phyloP scores from a whole-genome alignment of 2,113 vertebrate genomes.

The Nothobranchius kuhntae region DNA sequence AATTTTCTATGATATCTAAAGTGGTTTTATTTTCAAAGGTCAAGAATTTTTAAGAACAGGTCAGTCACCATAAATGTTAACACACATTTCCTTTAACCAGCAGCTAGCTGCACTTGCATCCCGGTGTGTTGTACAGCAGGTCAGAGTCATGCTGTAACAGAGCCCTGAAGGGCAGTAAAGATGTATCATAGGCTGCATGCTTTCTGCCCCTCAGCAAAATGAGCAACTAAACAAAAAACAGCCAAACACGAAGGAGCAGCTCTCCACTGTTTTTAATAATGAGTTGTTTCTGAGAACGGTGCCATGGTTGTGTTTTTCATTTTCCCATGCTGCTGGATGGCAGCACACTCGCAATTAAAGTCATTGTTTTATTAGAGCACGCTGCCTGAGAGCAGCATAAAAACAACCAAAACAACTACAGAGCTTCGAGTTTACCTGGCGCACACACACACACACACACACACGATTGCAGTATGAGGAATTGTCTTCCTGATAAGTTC shows the following conservation, averaged over 20 bases:
- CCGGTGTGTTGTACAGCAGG: slow-evolving; percentile 22
- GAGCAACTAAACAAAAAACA: slow-evolving; percentile 6
- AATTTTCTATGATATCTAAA: too few relatives aligned
- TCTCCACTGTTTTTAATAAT: slow-evolving; percentile 62
- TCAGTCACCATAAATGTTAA: too few relatives aligned
- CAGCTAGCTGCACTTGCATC: slow-evolving; percentile 14
- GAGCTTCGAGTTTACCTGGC: not conserved
- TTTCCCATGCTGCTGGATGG: slow-evolving; percentile 51
- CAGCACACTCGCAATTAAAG: slow-evolving; percentile 63
- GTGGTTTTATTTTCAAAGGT: too few relatives aligned
- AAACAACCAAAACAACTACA: slow-evolving; percentile 43
- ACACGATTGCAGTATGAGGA: slow-evolving; percentile 12
- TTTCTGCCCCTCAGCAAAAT: slow-evolving; percentile 42
- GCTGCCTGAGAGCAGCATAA: slow-evolving; percentile 43
- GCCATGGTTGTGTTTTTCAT: slow-evolving; percentile 55
- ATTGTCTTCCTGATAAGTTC: slow-evolving; percentile 30
- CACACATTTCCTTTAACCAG: slow-evolving; percentile 10
- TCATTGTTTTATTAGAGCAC: slow-evolving; percentile 57
- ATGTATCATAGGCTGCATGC: slow-evolving; percentile 27
- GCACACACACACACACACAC: not conserved
- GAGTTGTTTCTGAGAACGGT: slow-evolving; percentile 41
- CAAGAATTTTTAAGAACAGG: too few relatives aligned
- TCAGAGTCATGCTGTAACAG: slow-evolving; percentile 51
- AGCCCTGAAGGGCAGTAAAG: slow-evolving; percentile 53
- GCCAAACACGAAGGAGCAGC: slow-evolving; percentile 38